Conservation (phyloP, 2,888 invertebrate genomes). For the Sycophila texana region DNA sequence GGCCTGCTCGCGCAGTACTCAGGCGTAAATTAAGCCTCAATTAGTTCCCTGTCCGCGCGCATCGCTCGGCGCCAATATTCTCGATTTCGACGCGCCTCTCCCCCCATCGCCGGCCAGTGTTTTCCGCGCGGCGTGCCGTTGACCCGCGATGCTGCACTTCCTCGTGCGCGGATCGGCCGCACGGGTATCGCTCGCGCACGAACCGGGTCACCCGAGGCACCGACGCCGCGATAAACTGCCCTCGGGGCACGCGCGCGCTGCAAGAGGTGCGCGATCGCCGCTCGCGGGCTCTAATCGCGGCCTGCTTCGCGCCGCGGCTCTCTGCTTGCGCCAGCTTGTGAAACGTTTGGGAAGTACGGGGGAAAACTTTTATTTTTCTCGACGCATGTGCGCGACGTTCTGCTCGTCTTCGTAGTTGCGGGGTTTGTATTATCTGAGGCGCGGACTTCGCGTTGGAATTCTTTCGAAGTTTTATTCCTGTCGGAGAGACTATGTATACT, state of each 20-base stretch:
- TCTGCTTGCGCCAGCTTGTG: not conserved
- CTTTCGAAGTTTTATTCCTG: slow-evolving; percentile 16
- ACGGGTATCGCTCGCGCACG: slow-evolving; percentile 44
- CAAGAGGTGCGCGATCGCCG: not conserved
- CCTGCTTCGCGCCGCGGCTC: not conserved
- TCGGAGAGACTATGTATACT: not conserved
- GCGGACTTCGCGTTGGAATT: not conserved
- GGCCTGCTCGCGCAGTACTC: slow-evolving; percentile 13
- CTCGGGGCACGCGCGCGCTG: not conserved
- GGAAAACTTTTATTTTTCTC: not conserved
- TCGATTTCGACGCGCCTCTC: not conserved
- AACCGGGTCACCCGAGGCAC: slow-evolving; percentile 52
- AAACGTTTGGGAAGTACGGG: not conserved
- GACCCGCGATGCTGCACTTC: slow-evolving; percentile 30
- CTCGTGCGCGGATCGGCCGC: not conserved
- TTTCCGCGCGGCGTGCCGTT: slow-evolving; percentile 26
- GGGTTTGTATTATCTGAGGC: slow-evolving; percentile 24
- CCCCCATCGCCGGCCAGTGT: no score
- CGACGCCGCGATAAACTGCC: slow-evolving; percentile 41
- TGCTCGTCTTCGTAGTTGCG: not conserved
- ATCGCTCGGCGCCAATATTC: slow-evolving; percentile 19
- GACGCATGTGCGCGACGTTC: no score
- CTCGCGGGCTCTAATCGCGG: not conserved
- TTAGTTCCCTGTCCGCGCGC: slow-evolving; percentile 29
- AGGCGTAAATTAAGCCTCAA: slow-evolving; percentile 43